phyloP scores from a whole-genome alignment of 2,888 invertebrate genomes.

The Aspidiotus rigidus region DNA sequence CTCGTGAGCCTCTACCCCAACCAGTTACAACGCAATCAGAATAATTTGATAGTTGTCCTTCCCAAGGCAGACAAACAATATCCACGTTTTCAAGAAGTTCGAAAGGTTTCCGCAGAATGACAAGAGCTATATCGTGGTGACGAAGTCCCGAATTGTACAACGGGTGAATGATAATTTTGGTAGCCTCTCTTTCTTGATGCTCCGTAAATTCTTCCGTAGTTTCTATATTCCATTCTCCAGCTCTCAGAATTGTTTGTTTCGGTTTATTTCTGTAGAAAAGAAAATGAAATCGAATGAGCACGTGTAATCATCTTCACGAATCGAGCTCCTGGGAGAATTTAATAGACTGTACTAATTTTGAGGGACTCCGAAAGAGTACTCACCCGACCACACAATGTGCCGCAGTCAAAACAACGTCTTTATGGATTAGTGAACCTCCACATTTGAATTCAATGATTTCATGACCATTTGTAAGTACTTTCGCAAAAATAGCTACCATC shows the following conservation, averaged over 20 bases:
- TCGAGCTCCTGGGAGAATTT: too few relatives aligned
- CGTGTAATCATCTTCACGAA: too few relatives aligned
- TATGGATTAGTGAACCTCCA: constrained; percentile 44
- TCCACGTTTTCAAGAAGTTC: constrained; percentile 58
- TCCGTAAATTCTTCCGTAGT: constrained; percentile 59
- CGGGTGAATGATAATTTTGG: constrained; percentile 47
- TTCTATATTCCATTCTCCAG: constrained; percentile 80
- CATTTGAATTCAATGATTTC: constrained; percentile 60
- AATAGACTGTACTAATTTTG: too few relatives aligned
- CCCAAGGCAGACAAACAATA: constrained; percentile 64
- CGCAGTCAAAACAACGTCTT: too few relatives aligned
- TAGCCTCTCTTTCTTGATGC: constrained; percentile 54
- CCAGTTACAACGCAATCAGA: too few relatives aligned
- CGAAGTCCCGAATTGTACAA: constrained; percentile 53
- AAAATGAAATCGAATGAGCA: too few relatives aligned
- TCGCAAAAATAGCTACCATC: constrained; percentile 64
- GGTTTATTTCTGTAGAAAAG: constrained; percentile 35
- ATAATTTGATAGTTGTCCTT: constrained; percentile 48
- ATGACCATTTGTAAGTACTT: constrained; percentile 44
- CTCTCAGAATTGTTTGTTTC: constrained; percentile 48
- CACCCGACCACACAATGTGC: too few relatives aligned
- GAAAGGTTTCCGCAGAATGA: constrained; percentile 52
- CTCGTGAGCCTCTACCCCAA: too few relatives aligned
- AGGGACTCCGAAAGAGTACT: too few relatives aligned
- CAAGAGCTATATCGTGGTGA: constrained; percentile 58